These are phyloP conservation scores for Etheostoma perlongum DNA, from an alignment of 2,797 vertebrate genomes.

Conservation along the genomic window DNA sequence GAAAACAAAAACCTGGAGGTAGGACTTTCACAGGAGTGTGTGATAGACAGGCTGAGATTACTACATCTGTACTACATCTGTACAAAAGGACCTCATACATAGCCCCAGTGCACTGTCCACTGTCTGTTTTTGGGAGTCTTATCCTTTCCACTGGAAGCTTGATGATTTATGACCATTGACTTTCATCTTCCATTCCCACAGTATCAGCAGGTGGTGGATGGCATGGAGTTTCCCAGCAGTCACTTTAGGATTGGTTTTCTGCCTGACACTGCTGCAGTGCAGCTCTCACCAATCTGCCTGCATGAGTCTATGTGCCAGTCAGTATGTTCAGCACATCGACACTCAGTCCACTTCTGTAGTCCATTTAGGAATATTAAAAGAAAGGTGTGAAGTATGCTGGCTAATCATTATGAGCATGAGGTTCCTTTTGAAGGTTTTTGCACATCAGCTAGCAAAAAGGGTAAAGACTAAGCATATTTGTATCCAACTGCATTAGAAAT, in stretches of 20 bases:
- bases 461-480: not conserved
- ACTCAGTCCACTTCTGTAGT: constrained; percentile 32
- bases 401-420: not conserved
- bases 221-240: constrained; percentile 68
- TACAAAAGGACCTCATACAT: constrained; percentile 17
- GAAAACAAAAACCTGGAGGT: not conserved
- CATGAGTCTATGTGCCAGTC: constrained; percentile 44
- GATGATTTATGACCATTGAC: constrained; percentile 67
- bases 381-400: constrained; percentile 22
- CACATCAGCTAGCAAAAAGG: not conserved
- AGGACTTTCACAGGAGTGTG: constrained; percentile 16
- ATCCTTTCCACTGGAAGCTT: constrained; percentile 48
- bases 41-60: not conserved
- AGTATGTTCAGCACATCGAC: constrained; percentile 55
- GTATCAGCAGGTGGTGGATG: constrained; percentile 72
- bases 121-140: constrained; percentile 42
- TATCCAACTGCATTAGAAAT: constrained; percentile 32
- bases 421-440: constrained; percentile 14
- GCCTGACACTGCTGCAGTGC: constrained; percentile 74
- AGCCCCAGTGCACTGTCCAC: constrained; percentile 11
- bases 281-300: constrained; percentile 60
- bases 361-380: constrained; percentile 52
- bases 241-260: constrained; percentile 71
- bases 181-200: constrained; percentile 55
- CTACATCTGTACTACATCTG: constrained; percentile 38